phyloP scores from a whole-genome alignment of 2,888 invertebrate species.

The Pegoplata infirma region DNA sequence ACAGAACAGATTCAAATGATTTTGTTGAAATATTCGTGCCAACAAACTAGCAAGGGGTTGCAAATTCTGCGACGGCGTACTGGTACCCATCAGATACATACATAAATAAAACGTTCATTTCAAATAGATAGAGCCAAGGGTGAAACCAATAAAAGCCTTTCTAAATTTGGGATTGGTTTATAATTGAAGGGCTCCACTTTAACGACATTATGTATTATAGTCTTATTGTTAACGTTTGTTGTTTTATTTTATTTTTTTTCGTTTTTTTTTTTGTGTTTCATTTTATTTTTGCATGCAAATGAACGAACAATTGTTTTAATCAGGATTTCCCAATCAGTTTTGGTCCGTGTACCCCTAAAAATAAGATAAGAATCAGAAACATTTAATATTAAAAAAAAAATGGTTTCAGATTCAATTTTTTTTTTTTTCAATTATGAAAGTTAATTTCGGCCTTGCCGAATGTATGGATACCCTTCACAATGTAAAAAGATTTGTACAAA shows the following conservation, averaged over 20 bases:
- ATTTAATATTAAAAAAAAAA: no score
- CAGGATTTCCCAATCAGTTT: no score
- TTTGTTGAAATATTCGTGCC: conserved; percentile 20
- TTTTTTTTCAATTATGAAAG: no score
- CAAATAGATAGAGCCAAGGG: conserved; percentile 68
- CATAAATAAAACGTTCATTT: conserved; percentile 52
- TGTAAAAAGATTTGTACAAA: no score
- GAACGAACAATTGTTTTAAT: conserved; percentile 19
- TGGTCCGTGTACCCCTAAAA: no score
- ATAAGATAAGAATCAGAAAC: no score
- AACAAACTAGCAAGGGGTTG: conserved; percentile 61
- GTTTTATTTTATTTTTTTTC: background rate
- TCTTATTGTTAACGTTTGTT: conserved; percentile 69
- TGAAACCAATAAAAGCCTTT: conserved; percentile 75
- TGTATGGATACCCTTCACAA: no score
- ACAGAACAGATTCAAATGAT: conserved; percentile 66
- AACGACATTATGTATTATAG: conserved; percentile 63
- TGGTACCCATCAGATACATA: conserved; percentile 59
- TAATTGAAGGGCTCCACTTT: conserved; percentile 74
- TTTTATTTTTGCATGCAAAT: conserved; percentile 35
- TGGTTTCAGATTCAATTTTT: no score
- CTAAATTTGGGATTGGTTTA: conserved; percentile 76
- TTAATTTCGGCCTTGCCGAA: no score
- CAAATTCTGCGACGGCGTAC: conserved; percentile 66
- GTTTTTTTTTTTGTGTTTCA: conserved; percentile 8